Percentiles rank a stretch among this genome's conserved stretches.
These are phyloP conservation scores for Hyles euphorbiae DNA, from an alignment of 1,140 invertebrate species.

Conservation along the genomic window DNA sequence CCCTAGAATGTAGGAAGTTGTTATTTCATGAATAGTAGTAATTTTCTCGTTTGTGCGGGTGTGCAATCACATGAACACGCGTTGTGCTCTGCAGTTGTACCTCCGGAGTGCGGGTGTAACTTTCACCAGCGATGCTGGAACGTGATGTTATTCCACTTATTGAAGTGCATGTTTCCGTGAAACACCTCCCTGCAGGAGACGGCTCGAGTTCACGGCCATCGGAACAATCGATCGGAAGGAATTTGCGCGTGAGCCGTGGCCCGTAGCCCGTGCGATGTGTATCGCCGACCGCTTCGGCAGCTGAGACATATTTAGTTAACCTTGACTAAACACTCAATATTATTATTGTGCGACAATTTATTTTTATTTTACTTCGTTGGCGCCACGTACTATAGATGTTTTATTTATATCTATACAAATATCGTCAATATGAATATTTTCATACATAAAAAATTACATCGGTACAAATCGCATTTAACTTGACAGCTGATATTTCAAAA, in stretches of 20 bases:
- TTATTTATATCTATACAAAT: no score
- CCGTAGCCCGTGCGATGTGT: slow-evolving; percentile 3
- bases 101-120: neutral
- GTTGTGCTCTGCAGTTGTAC: neutral
- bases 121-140: slow-evolving; percentile 5
- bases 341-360: neutral
- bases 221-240: slow-evolving; percentile 60
- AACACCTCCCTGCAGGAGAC: slow-evolving; percentile 34
- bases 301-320: slow-evolving; percentile 18
- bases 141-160: slow-evolving; percentile 37
- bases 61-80: neutral
- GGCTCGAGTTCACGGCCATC: slow-evolving; percentile 58
- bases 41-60: slow-evolving; percentile 21
- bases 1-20: slow-evolving; percentile 25
- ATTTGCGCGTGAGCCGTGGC: slow-evolving; percentile 33
- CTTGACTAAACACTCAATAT: slow-evolving; percentile 18
- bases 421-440: no score
- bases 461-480: no score
- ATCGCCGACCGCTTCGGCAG: slow-evolving; percentile 10
- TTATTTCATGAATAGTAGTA: slow-evolving; percentile 49
- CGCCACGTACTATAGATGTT: neutral
- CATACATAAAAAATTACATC: no score
- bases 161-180: slow-evolving; percentile 37
- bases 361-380: neutral
- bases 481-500: no score